Percentiles rank a stretch among this genome's conserved stretches.
These are phyloP conservation scores for Temnothorax rugatulus DNA, from an alignment of 2,888 invertebrate genomes.

Conservation along the genomic window DNA sequence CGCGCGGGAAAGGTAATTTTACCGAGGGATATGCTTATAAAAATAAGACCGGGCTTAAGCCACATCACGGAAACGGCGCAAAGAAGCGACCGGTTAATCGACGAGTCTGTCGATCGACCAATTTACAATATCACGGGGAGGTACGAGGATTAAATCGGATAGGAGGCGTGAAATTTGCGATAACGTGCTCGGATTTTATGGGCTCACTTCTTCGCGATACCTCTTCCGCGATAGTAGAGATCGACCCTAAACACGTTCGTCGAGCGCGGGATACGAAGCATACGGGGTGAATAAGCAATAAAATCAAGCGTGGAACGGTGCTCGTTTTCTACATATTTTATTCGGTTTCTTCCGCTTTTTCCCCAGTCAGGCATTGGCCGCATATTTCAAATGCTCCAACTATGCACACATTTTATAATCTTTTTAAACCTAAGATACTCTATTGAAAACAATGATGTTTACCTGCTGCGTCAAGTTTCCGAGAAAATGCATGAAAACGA, in stretches of 20 bases:
- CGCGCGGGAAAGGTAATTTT: not conserved
- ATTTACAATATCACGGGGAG: conserved; percentile 41
- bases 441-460: not conserved
- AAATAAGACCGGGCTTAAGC: not conserved
- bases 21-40: no score
- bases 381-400: conserved; percentile 60
- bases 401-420: not conserved
- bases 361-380: conserved; percentile 49
- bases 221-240: conserved; percentile 45
- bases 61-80: not conserved
- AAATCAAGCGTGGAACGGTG: conserved; percentile 69
- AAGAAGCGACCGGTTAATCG: conserved; percentile 22
- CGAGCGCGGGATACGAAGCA: not conserved
- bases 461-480: not conserved
- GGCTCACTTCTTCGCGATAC: conserved; percentile 14
- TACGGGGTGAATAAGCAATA: conserved; percentile 69
- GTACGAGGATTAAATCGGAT: conserved; percentile 62
- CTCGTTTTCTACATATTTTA: conserved; percentile 75
- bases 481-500: not conserved
- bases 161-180: conserved; percentile 61
- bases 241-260: conserved; percentile 62
- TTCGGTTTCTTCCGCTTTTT: conserved; percentile 11
- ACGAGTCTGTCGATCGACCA: not conserved
- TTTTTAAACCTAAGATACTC: not conserved
- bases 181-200: conserved; percentile 62